Percentiles rank a stretch among this genome's conserved stretches.
phyloP scores from a whole-genome alignment of 2,888 invertebrate genomes.

The Lithosia quadra region DNA sequence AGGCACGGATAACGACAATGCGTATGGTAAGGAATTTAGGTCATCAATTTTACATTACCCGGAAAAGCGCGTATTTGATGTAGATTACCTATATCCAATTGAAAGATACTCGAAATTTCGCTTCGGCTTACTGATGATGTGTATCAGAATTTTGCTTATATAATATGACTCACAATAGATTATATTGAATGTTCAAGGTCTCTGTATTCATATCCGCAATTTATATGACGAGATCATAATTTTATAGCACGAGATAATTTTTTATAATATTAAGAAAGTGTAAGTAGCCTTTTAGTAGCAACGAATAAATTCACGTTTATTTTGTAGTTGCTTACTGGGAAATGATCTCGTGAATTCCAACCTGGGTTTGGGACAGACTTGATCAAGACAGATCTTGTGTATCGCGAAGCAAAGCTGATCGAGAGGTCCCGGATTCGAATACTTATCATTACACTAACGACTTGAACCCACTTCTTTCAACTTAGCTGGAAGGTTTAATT shows the following conservation, averaged over 20 bases:
- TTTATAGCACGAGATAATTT: neutral
- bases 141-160: neutral
- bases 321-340: neutral
- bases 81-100: neutral
- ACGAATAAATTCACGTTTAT: too few species aligned
- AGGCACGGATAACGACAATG: neutral
- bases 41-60: neutral
- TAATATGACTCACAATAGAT: neutral
- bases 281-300: neutral
- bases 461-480: too few species aligned
- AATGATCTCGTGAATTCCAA: neutral
- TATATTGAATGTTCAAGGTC: neutral
- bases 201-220: neutral
- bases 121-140: neutral
- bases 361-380: neutral
- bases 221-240: neutral
- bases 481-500: too few species aligned
- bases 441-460: too few species aligned
- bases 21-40: neutral
- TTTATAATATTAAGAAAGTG: neutral
- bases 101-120: neutral
- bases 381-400: too few species aligned
- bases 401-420: too few species aligned
- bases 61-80: neutral
- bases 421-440: too few species aligned